A percentile compares a stretch with the other conserved stretches of the same genome.
Evolutionary conservation across 1,140 invertebrate species (phyloP).

Genomic region (Heliconius melpomene): DNA sequence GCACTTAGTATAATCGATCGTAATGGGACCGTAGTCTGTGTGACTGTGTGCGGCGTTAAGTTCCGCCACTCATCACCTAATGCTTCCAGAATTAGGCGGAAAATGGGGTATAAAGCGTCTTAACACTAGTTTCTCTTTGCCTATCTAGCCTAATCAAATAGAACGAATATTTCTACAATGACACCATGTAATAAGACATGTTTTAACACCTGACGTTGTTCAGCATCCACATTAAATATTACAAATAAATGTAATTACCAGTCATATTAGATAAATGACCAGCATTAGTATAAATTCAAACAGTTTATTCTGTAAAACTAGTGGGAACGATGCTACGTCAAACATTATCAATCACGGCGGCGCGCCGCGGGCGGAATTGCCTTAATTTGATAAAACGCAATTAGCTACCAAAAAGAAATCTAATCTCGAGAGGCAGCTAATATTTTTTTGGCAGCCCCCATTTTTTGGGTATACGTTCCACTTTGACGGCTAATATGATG

Average conservation of each 20-base stretch:
- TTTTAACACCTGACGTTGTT: neutral
- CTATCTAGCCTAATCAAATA: too few relatives aligned
- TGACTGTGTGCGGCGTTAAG: too few relatives aligned
- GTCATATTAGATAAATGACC: slow-evolving; percentile 59
- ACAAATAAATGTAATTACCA: slow-evolving; percentile 20
- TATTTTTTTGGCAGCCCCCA: slow-evolving; percentile 65
- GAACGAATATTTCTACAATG: neutral
- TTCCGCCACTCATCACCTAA: too few relatives aligned
- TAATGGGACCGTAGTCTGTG: too few relatives aligned
- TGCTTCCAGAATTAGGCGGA: too few relatives aligned
- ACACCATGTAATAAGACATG: neutral
- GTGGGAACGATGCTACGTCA: slow-evolving; percentile 63
- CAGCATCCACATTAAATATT: neutral
- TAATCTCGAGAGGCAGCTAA: slow-evolving; percentile 70
- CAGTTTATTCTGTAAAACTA: slow-evolving; percentile 80
- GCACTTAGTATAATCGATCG: too few relatives aligned
- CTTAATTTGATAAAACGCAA: slow-evolving; percentile 81
- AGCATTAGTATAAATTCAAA: slow-evolving; percentile 72
- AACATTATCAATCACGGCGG: slow-evolving; percentile 75
- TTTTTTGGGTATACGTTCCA: slow-evolving; percentile 64
- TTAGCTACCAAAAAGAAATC: slow-evolving; percentile 80
- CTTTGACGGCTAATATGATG: slow-evolving; percentile 56
- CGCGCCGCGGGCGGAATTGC: slow-evolving; percentile 65
- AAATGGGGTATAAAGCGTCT: too few relatives aligned
- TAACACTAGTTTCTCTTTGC: too few relatives aligned